Evolutionary conservation across 2,888 invertebrate species (phyloP), one percentile per base, ranked within the genome.

Genomic region (Camponotus fellah): DNA sequence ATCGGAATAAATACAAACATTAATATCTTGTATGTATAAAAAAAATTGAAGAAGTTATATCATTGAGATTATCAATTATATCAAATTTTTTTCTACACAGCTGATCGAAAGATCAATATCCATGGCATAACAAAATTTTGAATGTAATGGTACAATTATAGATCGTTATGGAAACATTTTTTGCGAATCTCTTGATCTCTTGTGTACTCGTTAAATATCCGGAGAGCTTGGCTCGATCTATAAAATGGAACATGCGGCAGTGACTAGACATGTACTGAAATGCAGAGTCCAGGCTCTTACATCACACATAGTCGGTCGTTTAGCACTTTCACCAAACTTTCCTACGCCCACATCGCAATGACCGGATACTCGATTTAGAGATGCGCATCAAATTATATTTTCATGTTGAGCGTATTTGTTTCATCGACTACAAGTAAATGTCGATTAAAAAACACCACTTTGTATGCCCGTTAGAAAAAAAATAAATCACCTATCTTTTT

Each of bases 321-420:
- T 69, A 71, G 40, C 72, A 34, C 71, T 77, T 77, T 77, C 77
- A 77, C 77, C 77, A 32, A 77, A 77, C 77, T 77, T 71, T 77
- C 56, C 32, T 77, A 56, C 77, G 26, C 77, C 72, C 56, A 77
- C 71, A 14, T 66, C 40, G 69, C 40, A 49, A 76, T n/a, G 69
- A 49, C 37, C 71, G 56, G 76, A 77, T 32, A 40, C 56, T 77
- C 53, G 40, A 49, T 66, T 66, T 65, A 49, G 68, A 40, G 71
- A 40, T 40, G 10, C 49, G 34, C 34, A 66, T 77, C 17, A 12
- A 32, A 40, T 49, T 65, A 34, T 34, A 53, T 69, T 77, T 37
- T 56, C 68, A 77, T 9, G 26, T 69, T 6, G 40, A 14, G 14
- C 1, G n/a, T 9, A 3, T 26, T 56, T 21, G 14, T 43, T 62